These are phyloP conservation scores for Etheostoma spectabile DNA, from an alignment of 2,113 vertebrate species.

Conservation along the genomic window DNA sequence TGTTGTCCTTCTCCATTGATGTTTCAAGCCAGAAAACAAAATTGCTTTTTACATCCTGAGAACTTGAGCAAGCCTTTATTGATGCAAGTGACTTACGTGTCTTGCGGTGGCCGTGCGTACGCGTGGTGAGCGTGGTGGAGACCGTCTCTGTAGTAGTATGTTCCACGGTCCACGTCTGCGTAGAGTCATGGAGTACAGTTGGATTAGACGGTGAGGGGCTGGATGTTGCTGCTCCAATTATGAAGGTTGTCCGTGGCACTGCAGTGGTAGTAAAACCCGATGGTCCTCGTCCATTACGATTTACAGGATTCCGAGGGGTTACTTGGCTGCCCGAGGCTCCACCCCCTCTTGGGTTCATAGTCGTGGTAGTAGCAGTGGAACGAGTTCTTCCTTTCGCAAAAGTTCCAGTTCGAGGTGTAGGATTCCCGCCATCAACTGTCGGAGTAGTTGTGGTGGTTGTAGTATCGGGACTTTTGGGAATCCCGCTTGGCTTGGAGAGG, in stretches of 20 bases:
- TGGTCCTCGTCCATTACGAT: slow-evolving; percentile 71
- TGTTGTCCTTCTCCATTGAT: neutral
- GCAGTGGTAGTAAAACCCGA: slow-evolving; percentile 67
- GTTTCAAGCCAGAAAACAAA: neutral
- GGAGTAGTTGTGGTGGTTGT: slow-evolving; percentile 78
- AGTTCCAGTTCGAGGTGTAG: slow-evolving; percentile 65
- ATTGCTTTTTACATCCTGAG: neutral
- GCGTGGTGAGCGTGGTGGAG: slow-evolving; percentile 72
- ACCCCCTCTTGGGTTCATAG: slow-evolving; percentile 65
- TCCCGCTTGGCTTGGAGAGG: slow-evolving; percentile 92
- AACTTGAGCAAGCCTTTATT: neutral
- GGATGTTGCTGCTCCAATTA: slow-evolving; percentile 65
- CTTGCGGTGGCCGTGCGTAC: slow-evolving; percentile 78
- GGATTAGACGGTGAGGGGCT: slow-evolving; percentile 80
- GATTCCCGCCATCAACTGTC: slow-evolving; percentile 57
- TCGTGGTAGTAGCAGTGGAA: slow-evolving; percentile 79
- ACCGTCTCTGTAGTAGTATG: slow-evolving; percentile 76
- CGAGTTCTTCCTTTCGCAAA: slow-evolving; percentile 74
- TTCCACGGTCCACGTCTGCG: slow-evolving; percentile 80
- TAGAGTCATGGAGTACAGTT: slow-evolving; percentile 83
- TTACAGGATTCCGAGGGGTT: slow-evolving; percentile 75
- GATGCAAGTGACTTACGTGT: slow-evolving; percentile 79
- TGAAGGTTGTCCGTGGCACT: slow-evolving; percentile 55
- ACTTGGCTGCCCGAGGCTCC: slow-evolving; percentile 83
- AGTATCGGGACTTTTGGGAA: slow-evolving; percentile 89